Evolutionary conservation across 2,113 vertebrate genomes (phyloP).

Genomic region (Perca fluviatilis): DNA sequence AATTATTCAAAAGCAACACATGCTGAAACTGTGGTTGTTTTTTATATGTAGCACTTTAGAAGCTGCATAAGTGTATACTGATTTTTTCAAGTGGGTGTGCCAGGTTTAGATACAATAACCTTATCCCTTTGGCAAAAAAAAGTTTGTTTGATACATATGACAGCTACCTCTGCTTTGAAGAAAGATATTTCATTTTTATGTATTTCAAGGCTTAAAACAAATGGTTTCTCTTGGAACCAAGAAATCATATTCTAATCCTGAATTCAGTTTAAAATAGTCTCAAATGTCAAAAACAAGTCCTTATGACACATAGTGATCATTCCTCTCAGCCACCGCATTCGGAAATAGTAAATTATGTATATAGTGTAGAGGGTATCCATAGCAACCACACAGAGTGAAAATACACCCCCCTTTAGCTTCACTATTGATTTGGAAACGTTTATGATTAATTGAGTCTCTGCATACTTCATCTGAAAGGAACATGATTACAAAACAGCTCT

Average conservation of each 20-base stretch:
- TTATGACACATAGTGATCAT: constrained; percentile 37
- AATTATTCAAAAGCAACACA: background rate
- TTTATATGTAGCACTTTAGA: constrained; percentile 5
- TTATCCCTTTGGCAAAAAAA: constrained; percentile 12
- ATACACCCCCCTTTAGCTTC: constrained; percentile 5
- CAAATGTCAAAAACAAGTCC: constrained; percentile 11
- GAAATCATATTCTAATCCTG: constrained; percentile 1
- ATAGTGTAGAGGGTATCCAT: constrained; percentile 46
- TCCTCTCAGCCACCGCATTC: constrained; percentile 15
- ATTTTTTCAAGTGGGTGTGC: background rate
- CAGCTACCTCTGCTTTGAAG: constrained; percentile 4
- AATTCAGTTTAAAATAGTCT: constrained; percentile 3
- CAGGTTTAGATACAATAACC: background rate
- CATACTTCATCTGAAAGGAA: constrained; percentile 17
- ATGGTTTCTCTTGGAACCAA: background rate
- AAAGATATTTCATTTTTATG: constrained; percentile 15
- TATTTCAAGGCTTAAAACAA: constrained; percentile 7
- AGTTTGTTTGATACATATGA: background rate
- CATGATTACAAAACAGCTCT: constrained; percentile 42
- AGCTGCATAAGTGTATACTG: background rate
- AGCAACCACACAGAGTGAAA: constrained; percentile 50
- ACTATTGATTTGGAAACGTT: constrained; percentile 38
- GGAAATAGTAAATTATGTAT: constrained; percentile 29
- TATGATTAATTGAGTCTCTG: constrained; percentile 21
- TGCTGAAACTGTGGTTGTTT: background rate